Evolutionary conservation across 2,888 invertebrate species (phyloP).

Genomic region (Thysanoteuthis rhombus): DNA sequence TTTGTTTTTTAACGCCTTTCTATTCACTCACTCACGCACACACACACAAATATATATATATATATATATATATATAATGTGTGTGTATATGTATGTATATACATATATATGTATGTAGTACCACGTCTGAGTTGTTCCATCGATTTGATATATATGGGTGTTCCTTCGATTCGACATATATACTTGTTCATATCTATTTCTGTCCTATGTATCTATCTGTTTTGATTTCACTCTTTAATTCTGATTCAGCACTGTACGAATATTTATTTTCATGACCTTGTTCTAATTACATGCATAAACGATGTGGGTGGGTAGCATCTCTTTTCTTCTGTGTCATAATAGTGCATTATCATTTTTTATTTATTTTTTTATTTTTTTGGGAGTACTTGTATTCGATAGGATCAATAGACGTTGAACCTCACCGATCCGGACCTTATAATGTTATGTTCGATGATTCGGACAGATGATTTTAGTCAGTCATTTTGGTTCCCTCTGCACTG

Average conservation of each 20-base stretch:
- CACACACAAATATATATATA: not conserved
- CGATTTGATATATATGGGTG: not conserved
- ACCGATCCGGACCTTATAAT: not conserved
- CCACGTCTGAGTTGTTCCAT: not conserved
- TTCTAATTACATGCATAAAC: not conserved
- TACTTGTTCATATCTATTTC: no score
- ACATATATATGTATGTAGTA: not conserved
- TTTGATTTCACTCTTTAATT: not conserved
- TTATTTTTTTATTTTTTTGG: no score
- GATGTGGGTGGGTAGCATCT: no score
- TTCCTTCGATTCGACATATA: no score
- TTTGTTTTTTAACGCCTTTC: no score
- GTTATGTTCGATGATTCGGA: not conserved
- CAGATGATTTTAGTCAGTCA: no score
- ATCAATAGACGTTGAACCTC: no score
- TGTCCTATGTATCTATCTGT: not conserved
- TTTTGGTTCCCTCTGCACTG: no score
- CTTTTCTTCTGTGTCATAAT: no score
- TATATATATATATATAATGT: slow-evolving; percentile 12
- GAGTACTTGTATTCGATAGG: no score
- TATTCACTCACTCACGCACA: not conserved
- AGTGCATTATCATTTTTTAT: no score
- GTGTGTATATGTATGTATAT: not conserved
- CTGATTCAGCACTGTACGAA: not conserved
- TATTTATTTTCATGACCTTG: not conserved